Evolutionary conservation across 2,888 invertebrate genomes (phyloP).

Genomic region (Drosophila paracracens): DNA sequence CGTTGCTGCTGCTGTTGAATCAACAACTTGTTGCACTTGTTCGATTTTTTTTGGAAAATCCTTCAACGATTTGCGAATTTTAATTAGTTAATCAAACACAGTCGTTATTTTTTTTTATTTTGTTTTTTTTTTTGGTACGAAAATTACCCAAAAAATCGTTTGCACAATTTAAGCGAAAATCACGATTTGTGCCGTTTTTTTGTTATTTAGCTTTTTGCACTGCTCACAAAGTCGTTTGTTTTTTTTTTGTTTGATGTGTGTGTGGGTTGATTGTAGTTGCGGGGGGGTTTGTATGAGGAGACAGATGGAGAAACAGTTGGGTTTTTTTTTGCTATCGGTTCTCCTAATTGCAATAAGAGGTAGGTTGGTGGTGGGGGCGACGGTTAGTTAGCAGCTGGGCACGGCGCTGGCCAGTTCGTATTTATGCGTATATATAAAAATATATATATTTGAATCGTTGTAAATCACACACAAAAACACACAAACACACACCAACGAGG

Average conservation of each 20-base stretch:
- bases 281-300: constrained; percentile 16
- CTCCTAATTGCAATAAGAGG: constrained; percentile 46
- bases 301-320: constrained; percentile 25
- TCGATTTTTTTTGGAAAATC: constrained; percentile 39
- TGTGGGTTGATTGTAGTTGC: constrained; percentile 70
- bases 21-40: constrained; percentile 50
- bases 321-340: constrained; percentile 27
- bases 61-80: constrained; percentile 51
- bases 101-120: constrained; percentile 56
- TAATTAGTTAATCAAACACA: constrained; percentile 59
- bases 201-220: constrained; percentile 55
- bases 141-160: constrained; percentile 64
- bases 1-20: constrained; percentile 19
- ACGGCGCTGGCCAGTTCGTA: constrained; percentile 72
- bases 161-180: constrained; percentile 76
- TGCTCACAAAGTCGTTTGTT: constrained; percentile 67
- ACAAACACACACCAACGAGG: constrained; percentile 37
- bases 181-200: constrained; percentile 66
- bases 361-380: constrained; percentile 15
- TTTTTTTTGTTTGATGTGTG: constrained; percentile 38
- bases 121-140: constrained; percentile 1
- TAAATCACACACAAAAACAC: constrained; percentile 28
- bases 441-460: constrained; percentile 42
- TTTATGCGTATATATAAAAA: constrained; percentile 25
- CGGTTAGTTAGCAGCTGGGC: constrained; percentile 38